Evolutionary conservation across 2,113 vertebrate species (phyloP), one percentile per base, ranked within the genome.

Genomic region (Cyanocitta stelleri): DNA sequence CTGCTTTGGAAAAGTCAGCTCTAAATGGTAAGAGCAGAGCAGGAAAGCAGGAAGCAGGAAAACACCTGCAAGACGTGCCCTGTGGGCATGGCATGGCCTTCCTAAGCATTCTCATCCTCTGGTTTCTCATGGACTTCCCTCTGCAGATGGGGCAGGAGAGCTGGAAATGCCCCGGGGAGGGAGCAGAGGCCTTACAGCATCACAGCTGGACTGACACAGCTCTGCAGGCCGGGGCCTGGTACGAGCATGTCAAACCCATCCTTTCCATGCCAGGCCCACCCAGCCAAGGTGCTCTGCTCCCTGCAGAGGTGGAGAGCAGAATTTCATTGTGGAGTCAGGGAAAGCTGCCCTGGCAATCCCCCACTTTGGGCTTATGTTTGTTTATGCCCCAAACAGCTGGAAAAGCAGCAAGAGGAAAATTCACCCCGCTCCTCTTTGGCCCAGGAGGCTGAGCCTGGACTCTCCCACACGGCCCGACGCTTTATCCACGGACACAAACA

Each of bases 81-180:
- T 44, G 33, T 48, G 43, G 30, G 32, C 81, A 87, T 3, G 13
- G 55, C 24, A 48, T 48, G 46, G 46, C 46, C 21, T 82, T 85
- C 44, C 55, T 30, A 69, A 55, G 11, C 32, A 9, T 13, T 18
- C 30, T 33, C 5, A 3, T 61, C 41, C 3, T 46, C 69, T 59
- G 16, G 2, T 78, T 85, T 55, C 41, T 75, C 72, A 62, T 18
- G 22, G 17, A 35, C 19, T 7, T 41, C 39, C 46, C 33, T 49
- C 37, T 21, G 10, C 0, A 0, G 14, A 30, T 16, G 10, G 27
- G 32, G 12, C 29, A 49, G 23, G 35, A 46, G 59, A 16, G 18
- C 35, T 26, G 52, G 4, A 59, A 23, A 8, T 69, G 55, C 22
- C 41, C 41, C 1, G 10, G 10, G 67, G 16, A 58, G 39, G 21